phyloP scores from a whole-genome alignment of 2,797 vertebrate genomes.

The Novumbra hubbsi region DNA sequence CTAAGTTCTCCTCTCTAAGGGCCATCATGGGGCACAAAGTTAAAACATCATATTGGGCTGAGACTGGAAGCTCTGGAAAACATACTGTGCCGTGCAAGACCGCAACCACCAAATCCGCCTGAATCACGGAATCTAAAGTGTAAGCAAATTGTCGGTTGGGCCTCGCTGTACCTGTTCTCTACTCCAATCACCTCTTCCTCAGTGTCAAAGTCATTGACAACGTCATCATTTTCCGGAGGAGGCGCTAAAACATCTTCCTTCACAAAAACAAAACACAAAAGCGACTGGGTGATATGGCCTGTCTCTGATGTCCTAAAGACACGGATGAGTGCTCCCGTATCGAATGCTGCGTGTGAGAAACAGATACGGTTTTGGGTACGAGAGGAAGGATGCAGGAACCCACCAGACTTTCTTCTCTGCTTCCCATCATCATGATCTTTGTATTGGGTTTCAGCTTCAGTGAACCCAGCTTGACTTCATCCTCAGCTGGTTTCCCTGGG shows the following conservation, averaged over 20 bases:
- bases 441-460: conserved; percentile 98
- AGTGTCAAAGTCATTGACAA: conserved; percentile 98
- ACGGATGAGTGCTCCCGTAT: background rate
- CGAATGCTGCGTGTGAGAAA: no score
- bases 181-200: conserved; percentile 99
- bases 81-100: background rate
- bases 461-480: conserved; percentile 92
- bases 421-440: conserved; percentile 99
- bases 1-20: conserved; percentile 93
- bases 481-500: conserved; percentile 93
- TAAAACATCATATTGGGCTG: background rate
- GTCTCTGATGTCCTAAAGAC: background rate
- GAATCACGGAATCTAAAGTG: background rate
- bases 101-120: background rate
- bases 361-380: no score
- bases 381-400: background rate
- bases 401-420: conserved; percentile 98
- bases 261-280: conserved; percentile 45
- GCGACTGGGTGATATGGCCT: background rate
- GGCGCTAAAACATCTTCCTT: conserved; percentile 97
- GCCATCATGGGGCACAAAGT: conserved; percentile 13
- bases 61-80: background rate
- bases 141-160: no score
- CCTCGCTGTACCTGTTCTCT: conserved; percentile 85
- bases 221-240: conserved; percentile 96